A percentile compares a stretch with the other conserved stretches of the same genome.
phyloP scores from a whole-genome alignment of 2,797 vertebrate species.

The Pseudochaenichthys georgianus region DNA sequence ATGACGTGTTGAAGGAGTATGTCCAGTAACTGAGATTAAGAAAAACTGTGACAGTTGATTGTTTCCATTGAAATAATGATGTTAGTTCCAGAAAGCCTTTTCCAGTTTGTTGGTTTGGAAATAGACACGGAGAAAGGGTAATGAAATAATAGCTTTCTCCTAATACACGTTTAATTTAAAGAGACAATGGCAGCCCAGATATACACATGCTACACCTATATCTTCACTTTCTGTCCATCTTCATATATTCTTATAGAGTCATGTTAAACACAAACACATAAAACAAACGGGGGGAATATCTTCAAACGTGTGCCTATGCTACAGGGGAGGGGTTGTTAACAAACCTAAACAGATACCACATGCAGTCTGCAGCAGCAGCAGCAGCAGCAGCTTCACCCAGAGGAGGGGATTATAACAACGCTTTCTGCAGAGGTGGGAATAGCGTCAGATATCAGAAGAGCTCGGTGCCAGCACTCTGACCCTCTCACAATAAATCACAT shows the following conservation, averaged over 20 bases:
- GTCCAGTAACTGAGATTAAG: conserved; percentile 22
- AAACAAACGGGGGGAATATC: neutral
- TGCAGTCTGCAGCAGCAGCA: neutral
- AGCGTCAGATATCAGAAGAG: conserved; percentile 46
- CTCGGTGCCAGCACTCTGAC: conserved; percentile 63
- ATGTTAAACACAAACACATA: neutral
- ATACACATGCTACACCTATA: neutral
- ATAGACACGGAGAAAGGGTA: neutral
- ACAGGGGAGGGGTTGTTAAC: neutral
- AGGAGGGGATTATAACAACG: neutral
- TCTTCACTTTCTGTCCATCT: neutral
- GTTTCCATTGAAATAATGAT: conserved; percentile 32
- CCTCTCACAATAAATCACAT: conserved; percentile 79
- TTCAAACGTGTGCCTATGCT: neutral
- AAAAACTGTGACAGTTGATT: conserved; percentile 16
- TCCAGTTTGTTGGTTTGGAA: neutral
- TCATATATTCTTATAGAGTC: neutral
- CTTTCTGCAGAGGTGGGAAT: conserved; percentile 52
- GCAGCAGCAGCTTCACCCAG: conserved; percentile 1
- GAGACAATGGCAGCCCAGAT: neutral
- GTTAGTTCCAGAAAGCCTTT: conserved; percentile 25
- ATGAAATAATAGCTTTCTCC: no score
- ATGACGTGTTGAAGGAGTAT: neutral
- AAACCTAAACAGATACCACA: conserved; percentile 27
- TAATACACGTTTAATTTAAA: neutral